Evolutionary conservation across 2,888 invertebrate species (phyloP).

Genomic region (Copidosoma aretas): DNA sequence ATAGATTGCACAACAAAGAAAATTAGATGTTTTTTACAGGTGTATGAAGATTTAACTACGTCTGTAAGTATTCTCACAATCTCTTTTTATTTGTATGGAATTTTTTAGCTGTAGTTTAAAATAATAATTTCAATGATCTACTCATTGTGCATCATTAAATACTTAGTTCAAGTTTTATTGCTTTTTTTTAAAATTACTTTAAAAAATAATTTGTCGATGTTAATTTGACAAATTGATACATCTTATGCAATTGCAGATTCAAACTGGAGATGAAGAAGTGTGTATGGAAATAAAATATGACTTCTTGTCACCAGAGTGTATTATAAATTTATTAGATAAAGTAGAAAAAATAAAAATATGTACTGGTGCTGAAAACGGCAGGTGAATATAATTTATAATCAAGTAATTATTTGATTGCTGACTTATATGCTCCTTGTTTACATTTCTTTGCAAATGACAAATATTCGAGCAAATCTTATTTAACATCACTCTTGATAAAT

Average conservation of each 20-base stretch:
- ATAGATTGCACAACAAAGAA: constrained; percentile 7
- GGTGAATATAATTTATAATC: background rate
- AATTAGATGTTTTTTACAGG: constrained; percentile 17
- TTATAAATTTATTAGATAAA: constrained; percentile 12
- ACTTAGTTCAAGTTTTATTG: no score
- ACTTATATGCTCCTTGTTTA: constrained; percentile 8
- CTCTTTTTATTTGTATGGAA: no score
- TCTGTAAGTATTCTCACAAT: constrained; percentile 6
- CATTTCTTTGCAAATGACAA: background rate
- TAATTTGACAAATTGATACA: background rate
- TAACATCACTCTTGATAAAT: background rate
- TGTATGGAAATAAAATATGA: constrained; percentile 15
- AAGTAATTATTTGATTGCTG: background rate
- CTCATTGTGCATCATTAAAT: no score
- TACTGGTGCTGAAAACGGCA: constrained; percentile 9
- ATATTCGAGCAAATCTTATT: no score
- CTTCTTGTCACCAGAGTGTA: constrained; percentile 4
- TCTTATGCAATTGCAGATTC: constrained; percentile 1
- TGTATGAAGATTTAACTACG: constrained; percentile 22
- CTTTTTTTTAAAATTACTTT: no score
- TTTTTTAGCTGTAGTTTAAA: no score
- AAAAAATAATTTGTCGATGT: constrained; percentile 5
- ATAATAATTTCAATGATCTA: no score
- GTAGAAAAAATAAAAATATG: constrained; percentile 21
- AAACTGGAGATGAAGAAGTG: constrained; percentile 21